Base-by-base conservation (phyloP, 1,140 invertebrate genomes). In the Pseudomyrmex pallidus region DNA sequence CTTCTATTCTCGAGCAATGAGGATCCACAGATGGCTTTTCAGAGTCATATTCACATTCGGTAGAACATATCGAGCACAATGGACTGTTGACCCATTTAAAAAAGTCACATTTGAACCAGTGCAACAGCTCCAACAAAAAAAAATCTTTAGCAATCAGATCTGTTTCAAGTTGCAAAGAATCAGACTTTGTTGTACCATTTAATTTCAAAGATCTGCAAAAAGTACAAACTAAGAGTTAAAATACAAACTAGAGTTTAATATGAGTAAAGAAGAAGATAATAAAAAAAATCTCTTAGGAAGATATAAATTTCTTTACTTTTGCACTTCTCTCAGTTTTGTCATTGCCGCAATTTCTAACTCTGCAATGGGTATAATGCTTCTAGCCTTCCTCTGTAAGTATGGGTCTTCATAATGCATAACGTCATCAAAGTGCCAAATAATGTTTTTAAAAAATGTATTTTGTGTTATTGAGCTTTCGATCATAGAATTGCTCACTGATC, bases 71-170 rank as follows among this genome's bases (percentile, higher is more conserved):
- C 10, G 95, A 91, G 92, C 98, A 99, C 0, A 93, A 91, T 0
- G 98, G 97, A 85, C 94, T 95, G 93, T 99, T 96, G 3, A 99
- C 95, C 99, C 99, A 99, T 57, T 94, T 93, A 91, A 99, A 99
- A 94, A 99, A 99, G 63, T 97, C 95, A 64, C 96, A 95, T 93
- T 99, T 99, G 91, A 99, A 99, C 98, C 98, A 99, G 22, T 95
- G 93, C 12, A 98, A 87, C 46, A 99, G 91, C 92, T 98, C 97
- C 8, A 97, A 90, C 0, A 99, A 91, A 0, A 99, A 90, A 12
- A 97, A 95, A 93, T 99, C 98, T 83, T 96, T 95, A 66, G 96
- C 95, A 10, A 95, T 59, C 94, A 64, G 96, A 95, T 66, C 96
- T 95, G 15, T 92, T 87, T 59, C 64, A n/a, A 70, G 25, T 12